Base-by-base conservation (phyloP, 2,888 invertebrate species). In the Epinotia ramella region DNA sequence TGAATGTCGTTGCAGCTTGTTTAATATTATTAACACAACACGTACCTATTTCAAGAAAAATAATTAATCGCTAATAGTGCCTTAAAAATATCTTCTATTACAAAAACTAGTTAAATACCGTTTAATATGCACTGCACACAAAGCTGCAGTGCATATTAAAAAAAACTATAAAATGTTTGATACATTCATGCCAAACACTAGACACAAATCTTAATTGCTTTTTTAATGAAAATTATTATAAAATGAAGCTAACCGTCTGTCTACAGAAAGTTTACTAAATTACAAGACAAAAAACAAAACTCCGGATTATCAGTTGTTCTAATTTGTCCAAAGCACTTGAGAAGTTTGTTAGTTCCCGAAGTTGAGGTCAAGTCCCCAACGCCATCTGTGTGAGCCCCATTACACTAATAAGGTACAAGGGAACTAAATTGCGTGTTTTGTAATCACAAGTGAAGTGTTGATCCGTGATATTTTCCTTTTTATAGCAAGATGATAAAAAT, bases 261-360 rank as follows among this genome's bases (percentile, higher is more conserved):
- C n/a, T n/a, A 49, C 6, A 16, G 9, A 40, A 40, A 40, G 53
- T 53, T n/a, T n/a, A 63, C 7, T 33, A 60, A 46, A 12, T 44
- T 12, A 60, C 70, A 66, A 70, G 44, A 49, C 65, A 53, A 75
- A 75, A 69, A 63, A 75, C 70, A 75, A 56, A 63, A 65, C 49
- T 24, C 66, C 13, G 63, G 57, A 70, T 70, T 63, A 63, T 69
- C 66, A 40, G 70, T 66, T 71, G 70, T 75, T 66, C 70, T 69
- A 69, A 74, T 71, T 71, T 62, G 59, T 60, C 59, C 70, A 66
- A 71, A 75, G 65, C 70, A 49, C 73, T 73, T 62, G 73, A 59
- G 66, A 70, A 75, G 75, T 75, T 75, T 53, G 69, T 46, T 75
- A 75, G 75, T 75, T 75, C 18, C 65, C 75, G 65, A 75, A 75